Evolutionary conservation across 2,797 vertebrate species (phyloP).

Genomic region (Sebastes jordani): DNA sequence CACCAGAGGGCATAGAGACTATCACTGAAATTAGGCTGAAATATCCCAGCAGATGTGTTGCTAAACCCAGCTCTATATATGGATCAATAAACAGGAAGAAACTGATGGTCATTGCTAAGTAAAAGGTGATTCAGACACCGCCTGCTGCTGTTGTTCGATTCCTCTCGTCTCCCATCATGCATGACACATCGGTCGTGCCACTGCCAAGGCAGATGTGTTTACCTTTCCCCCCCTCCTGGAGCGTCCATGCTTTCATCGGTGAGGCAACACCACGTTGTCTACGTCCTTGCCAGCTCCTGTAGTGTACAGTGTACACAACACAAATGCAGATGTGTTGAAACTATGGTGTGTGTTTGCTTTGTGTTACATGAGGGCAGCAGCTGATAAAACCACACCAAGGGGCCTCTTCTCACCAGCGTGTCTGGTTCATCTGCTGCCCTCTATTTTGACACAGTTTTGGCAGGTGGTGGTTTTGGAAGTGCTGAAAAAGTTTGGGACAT

Average conservation of each 20-base stretch:
- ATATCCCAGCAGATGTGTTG: not conserved
- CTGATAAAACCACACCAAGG: constrained; percentile 29
- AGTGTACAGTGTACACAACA: not conserved
- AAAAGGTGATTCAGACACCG: constrained; percentile 1
- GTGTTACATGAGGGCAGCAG: constrained; percentile 27
- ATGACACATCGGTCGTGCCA: constrained; percentile 20
- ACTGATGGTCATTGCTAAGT: not conserved
- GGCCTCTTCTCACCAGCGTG: not conserved
- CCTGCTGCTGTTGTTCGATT: constrained; percentile 44
- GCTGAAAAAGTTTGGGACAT: not conserved
- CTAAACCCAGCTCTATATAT: not conserved
- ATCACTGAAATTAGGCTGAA: constrained; percentile 11
- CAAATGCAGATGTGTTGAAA: constrained; percentile 52
- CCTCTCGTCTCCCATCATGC: constrained; percentile 15
- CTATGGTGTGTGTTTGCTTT: constrained; percentile 40
- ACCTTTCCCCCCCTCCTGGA: constrained; percentile 54
- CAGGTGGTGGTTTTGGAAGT: not conserved
- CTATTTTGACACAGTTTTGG: not conserved
- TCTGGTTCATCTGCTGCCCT: not conserved
- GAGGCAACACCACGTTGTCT: constrained; percentile 38
- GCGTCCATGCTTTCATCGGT: constrained; percentile 47
- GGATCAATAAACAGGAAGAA: constrained; percentile 38
- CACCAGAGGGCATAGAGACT: not conserved
- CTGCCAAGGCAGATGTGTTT: constrained; percentile 63
- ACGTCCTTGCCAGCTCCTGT: not conserved